Evolutionary conservation across 2,888 invertebrate genomes (phyloP).

Genomic region (Petrophora chlorosata): DNA sequence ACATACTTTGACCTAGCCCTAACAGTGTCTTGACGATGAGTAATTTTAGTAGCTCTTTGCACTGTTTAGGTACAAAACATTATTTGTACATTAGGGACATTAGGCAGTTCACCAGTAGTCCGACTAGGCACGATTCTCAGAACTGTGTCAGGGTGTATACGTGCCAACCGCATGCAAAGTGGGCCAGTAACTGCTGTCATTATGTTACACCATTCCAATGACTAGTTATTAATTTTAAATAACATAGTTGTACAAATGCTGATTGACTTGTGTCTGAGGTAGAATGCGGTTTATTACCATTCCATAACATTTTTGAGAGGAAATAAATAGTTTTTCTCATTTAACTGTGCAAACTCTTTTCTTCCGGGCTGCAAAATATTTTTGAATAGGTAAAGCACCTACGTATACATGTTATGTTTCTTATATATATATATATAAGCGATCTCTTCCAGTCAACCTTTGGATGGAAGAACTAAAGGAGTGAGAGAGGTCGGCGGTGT

Average conservation of each 20-base stretch:
- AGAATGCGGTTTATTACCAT: background rate
- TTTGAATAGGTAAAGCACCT: no score
- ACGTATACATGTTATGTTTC: no score
- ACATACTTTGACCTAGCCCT: no score
- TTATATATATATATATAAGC: no score
- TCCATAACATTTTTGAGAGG: no score
- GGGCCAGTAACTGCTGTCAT: slow-evolving; percentile 39
- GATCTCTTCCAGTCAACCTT: no score
- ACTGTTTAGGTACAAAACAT: background rate
- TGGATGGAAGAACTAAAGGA: no score
- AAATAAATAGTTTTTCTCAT: no score
- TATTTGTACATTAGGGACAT: slow-evolving; percentile 21
- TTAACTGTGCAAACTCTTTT: no score
- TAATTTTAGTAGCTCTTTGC: background rate
- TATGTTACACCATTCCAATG: slow-evolving; percentile 11
- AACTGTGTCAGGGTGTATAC: slow-evolving; percentile 57
- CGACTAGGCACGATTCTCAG: slow-evolving; percentile 61
- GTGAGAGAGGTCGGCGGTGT: no score
- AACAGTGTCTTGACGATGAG: background rate
- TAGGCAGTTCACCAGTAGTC: slow-evolving; percentile 25
- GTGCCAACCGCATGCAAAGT: slow-evolving; percentile 59
- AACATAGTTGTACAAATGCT: background rate
- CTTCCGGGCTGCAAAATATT: no score
- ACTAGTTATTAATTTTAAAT: slow-evolving; percentile 7
- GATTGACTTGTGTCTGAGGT: background rate